Percentiles rank a stretch among this genome's conserved stretches.
Evolutionary conservation across 1,140 invertebrate genomes (phyloP).

Genomic region (Bicyclus anynana): DNA sequence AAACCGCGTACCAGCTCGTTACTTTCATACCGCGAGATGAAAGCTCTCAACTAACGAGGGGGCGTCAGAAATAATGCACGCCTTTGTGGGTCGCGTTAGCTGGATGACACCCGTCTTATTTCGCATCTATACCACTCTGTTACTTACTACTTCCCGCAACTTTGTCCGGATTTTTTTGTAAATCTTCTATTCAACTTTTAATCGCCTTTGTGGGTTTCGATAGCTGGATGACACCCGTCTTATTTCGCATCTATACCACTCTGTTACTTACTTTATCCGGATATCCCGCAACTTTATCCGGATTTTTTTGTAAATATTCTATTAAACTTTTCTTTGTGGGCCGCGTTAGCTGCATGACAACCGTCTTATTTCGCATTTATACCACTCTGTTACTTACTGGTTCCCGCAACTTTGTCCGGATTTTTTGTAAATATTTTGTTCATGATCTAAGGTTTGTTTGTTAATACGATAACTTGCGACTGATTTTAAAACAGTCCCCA

Average conservation of each 20-base stretch:
- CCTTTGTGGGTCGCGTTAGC: neutral
- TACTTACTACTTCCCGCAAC: too few relatives aligned
- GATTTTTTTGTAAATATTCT: too few relatives aligned
- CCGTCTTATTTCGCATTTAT: neutral
- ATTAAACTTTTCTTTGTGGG: too few relatives aligned
- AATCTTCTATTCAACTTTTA: too few relatives aligned
- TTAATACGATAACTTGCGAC: too few relatives aligned
- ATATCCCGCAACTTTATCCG: too few relatives aligned
- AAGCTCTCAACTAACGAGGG: slow-evolving; percentile 8
- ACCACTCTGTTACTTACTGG: neutral
- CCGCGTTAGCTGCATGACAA: neutral
- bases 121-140: neutral
- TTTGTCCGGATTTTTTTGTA: too few relatives aligned
- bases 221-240: neutral
- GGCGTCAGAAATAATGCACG: slow-evolving; percentile 2
- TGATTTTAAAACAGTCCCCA: too few relatives aligned
- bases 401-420: too few relatives aligned
- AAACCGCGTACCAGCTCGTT: neutral
- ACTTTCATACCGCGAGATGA: slow-evolving; percentile 2
- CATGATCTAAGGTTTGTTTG: too few relatives aligned
- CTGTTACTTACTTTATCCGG: too few relatives aligned
- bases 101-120: neutral
- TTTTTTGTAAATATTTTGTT: too few relatives aligned
- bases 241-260: neutral
- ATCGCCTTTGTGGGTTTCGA: neutral